Evolutionary conservation across 2,888 invertebrate species (phyloP).

Genomic region (Allophyes oxyacanthae): DNA sequence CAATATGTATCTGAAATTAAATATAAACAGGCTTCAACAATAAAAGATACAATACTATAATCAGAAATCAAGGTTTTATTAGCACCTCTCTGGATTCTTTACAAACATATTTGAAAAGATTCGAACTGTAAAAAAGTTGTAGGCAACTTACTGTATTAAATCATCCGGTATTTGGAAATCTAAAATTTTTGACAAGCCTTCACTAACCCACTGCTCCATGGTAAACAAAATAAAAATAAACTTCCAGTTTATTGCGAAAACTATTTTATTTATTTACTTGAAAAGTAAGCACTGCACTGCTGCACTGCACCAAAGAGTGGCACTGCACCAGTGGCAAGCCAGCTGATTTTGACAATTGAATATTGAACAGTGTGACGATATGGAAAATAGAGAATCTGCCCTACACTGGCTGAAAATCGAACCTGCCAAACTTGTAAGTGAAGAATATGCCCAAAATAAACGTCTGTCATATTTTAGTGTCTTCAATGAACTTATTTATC

Average conservation of each 20-base stretch:
- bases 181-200: constrained; percentile 91
- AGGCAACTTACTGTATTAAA: constrained; percentile 90
- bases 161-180: constrained; percentile 92
- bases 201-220: constrained; percentile 92
- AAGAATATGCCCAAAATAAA: too few species aligned
- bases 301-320: too few species aligned
- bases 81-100: too few species aligned
- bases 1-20: constrained; percentile 91
- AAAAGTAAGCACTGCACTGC: not conserved
- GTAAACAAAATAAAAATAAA: constrained; percentile 11
- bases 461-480: too few species aligned
- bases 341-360: constrained; percentile 41
- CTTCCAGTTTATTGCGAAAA: not conserved
- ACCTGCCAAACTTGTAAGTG: too few species aligned
- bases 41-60: not conserved
- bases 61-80: too few species aligned
- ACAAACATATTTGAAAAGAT: too few species aligned
- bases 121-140: too few species aligned
- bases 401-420: too few species aligned
- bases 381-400: too few species aligned
- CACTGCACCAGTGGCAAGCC: constrained; percentile 1
- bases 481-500: too few species aligned
- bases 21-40: constrained; percentile 2
- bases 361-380: too few species aligned
- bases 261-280: constrained; percentile 21